phyloP scores from a whole-genome alignment of 2,888 invertebrate genomes.

The Drosophila eohydei region DNA sequence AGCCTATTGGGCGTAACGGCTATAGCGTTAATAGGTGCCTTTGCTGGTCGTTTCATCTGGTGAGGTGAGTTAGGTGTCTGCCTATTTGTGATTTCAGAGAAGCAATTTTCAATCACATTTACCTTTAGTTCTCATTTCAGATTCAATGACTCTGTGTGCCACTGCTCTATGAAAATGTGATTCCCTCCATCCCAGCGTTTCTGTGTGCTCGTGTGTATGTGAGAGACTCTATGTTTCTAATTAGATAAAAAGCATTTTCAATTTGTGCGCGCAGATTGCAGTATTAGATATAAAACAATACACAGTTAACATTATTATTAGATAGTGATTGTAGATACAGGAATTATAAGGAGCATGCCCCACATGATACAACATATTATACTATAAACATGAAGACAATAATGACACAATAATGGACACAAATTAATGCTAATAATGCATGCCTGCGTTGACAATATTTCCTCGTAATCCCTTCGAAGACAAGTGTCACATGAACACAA shows the following conservation, averaged over 20 bases:
- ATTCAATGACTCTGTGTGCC: constrained; percentile 26
- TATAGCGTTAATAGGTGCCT: constrained; percentile 64
- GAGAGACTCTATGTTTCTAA: constrained; percentile 8
- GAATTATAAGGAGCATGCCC: constrained; percentile 71
- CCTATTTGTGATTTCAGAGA: neutral
- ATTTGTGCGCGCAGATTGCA: constrained; percentile 66
- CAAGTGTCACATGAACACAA: constrained; percentile 24
- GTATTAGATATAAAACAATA: constrained; percentile 63
- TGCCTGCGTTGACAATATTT: constrained; percentile 23
- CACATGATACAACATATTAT: constrained; percentile 54
- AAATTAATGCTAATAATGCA: constrained; percentile 20
- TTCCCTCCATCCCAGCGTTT: constrained; percentile 38
- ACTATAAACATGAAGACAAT: constrained; percentile 10
- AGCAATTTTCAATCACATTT: neutral
- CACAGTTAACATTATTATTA: constrained; percentile 50
- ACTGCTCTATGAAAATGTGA: constrained; percentile 56
- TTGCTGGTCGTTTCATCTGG: constrained; percentile 72
- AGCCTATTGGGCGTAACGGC: constrained; percentile 67
- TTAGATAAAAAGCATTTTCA: constrained; percentile 29
- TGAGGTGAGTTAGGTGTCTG: constrained; percentile 68
- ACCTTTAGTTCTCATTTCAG: constrained; percentile 39
- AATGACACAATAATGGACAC: constrained; percentile 39
- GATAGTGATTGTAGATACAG: constrained; percentile 59
- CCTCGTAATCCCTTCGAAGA: constrained; percentile 57
- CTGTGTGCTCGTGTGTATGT: constrained; percentile 3